Conservation (phyloP, 2,888 invertebrate species). For the Luffia ferchaultella region DNA sequence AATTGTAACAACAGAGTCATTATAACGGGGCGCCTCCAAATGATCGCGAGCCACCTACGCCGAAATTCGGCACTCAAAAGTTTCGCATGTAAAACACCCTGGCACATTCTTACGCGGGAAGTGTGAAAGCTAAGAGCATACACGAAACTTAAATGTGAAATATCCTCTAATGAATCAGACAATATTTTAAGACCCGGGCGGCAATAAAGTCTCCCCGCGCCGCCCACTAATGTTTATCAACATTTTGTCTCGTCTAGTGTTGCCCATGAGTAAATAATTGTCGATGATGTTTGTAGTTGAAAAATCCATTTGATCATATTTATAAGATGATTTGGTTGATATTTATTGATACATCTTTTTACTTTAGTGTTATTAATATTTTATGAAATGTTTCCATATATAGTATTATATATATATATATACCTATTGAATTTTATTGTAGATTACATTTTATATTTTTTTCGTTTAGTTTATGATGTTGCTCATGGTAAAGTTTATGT, state of each 20-base stretch:
- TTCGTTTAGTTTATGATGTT: too few species aligned
- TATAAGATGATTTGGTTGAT: too few species aligned
- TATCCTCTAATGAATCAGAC: slow-evolving; percentile 67
- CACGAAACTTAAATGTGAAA: slow-evolving; percentile 62
- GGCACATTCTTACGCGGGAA: slow-evolving; percentile 17
- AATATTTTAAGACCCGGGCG: slow-evolving; percentile 63
- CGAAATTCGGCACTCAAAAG: slow-evolving; percentile 39
- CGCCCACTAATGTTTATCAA: slow-evolving; percentile 57
- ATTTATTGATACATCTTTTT: too few species aligned
- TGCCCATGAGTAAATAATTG: slow-evolving; percentile 38
- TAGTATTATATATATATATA: too few species aligned
- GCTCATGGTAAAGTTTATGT: too few species aligned
- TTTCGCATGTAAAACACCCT: slow-evolving; percentile 32
- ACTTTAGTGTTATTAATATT: too few species aligned
- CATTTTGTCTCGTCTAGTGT: slow-evolving; percentile 52
- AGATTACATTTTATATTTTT: too few species aligned
- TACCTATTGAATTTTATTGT: too few species aligned
- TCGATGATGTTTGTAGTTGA: too few species aligned
- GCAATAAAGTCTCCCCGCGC: slow-evolving; percentile 54
- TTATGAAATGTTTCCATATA: too few species aligned
- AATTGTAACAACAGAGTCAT: slow-evolving; percentile 60
- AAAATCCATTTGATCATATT: too few species aligned
- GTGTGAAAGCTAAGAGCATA: slow-evolving; percentile 39
- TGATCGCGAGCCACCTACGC: slow-evolving; percentile 36
- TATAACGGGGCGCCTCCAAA: slow-evolving; percentile 28